Evolutionary conservation across 2,888 invertebrate genomes (phyloP).

Genomic region (Torymus tubicola): DNA sequence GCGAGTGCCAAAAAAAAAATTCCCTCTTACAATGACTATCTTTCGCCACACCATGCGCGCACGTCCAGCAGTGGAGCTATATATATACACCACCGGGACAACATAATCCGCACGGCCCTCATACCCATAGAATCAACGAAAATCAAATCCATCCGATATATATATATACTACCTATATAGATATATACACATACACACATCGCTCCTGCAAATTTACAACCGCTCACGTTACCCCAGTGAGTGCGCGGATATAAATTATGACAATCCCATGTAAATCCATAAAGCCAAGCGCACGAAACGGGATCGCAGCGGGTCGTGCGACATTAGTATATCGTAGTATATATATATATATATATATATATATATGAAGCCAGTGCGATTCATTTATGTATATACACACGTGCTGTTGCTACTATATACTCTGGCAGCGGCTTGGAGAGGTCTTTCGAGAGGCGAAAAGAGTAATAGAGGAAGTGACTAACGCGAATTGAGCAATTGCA

Average conservation of each 20-base stretch:
- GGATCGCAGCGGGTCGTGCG: constrained; percentile 33
- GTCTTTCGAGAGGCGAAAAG: constrained; percentile 40
- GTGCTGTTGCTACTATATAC: not conserved
- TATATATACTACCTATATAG: not conserved
- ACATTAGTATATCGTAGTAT: constrained; percentile 21
- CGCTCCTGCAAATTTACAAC: no score
- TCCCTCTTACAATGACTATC: no score
- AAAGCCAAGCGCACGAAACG: constrained; percentile 26
- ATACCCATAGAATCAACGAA: not conserved
- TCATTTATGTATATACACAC: not conserved
- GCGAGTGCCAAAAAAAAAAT: no score
- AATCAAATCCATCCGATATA: constrained; percentile 9
- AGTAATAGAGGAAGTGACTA: constrained; percentile 58
- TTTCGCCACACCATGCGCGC: no score
- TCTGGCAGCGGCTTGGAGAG: not conserved
- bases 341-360: not conserved
- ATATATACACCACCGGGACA: not conserved
- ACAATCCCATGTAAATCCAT: constrained; percentile 47
- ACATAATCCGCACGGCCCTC: not conserved
- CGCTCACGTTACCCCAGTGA: no score
- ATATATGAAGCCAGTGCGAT: not conserved
- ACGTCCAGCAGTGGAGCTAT: no score
- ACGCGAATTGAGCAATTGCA: constrained; percentile 58
- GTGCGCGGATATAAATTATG: constrained; percentile 41
- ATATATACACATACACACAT: no score